Base-by-base conservation (phyloP, 2,113 vertebrate species). In the Philantomba maxwellii region DNA sequence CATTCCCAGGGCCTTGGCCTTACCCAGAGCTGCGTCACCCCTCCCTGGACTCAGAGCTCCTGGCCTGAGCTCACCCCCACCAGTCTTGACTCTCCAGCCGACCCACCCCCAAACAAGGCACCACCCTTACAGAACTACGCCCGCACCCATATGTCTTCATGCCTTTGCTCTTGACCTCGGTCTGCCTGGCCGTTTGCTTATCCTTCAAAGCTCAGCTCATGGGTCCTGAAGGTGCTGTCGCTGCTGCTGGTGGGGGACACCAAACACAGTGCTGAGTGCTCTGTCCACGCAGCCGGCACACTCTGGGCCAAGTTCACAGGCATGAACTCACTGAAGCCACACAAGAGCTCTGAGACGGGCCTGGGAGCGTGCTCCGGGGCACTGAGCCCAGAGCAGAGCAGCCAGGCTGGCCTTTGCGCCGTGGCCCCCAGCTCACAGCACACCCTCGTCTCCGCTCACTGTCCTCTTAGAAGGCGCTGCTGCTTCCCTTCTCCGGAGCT, bases 381-480 rank as follows among this genome's bases (percentile, higher is more conserved):
- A 14, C 58, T 21, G 7, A 28, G n/a, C 17, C 6, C 2, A 6
- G 47, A 49, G 36, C 1, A 5, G 6, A 7, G 26, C 21, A 36
- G 43, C 53, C 28, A 73, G 45, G 78, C 0, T 1, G 10, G 45
- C 17, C 55, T 64, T 60, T 15, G 0, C 13, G 11, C 49, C 7
- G 2, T 2, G 2, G 14, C 30, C 26, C 3, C 16, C 0, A 7
- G 11, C 47, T 47, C 30, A 2, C 2, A 6, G 62, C 0, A 4
- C 3, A 53, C 45, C 57, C 49, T 30, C 3, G 3, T 4, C 47
- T 25, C 51, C 36, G 7, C 30, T 1, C n/a, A 25, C 13, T 4
- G 28, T 87, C 17, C 81, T 53, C 2, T 3, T 6, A 77, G 13
- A 12, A 62, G 4, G 5, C 55, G 3, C 19, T 3, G 62, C 60